These are phyloP conservation scores for Trypoxylon attenuatum DNA, from an alignment of 2,888 invertebrate genomes.

Conservation along the genomic window DNA sequence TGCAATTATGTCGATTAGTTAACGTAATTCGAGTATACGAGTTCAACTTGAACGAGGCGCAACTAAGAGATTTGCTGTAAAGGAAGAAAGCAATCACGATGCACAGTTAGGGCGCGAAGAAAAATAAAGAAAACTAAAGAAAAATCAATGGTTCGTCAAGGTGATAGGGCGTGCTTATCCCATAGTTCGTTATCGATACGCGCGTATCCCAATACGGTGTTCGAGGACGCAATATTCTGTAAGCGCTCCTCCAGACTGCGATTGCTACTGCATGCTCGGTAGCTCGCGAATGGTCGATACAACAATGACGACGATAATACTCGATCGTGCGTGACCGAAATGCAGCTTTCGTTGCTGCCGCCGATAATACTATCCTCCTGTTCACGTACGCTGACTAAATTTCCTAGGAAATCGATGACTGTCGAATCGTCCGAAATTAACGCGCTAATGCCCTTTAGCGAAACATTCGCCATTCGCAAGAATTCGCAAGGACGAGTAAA, in stretches of 20 bases:
- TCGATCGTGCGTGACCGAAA: constrained; percentile 62
- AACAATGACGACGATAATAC: constrained; percentile 60
- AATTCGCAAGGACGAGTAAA: no score
- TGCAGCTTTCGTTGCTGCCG: constrained; percentile 42
- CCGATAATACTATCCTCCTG: constrained; percentile 39
- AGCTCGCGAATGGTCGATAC: constrained; percentile 52
- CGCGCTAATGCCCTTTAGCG: constrained; percentile 7
- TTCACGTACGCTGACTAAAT: constrained; percentile 34
- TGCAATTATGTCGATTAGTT: no score
- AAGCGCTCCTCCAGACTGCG: constrained; percentile 52
- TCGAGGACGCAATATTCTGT: constrained; percentile 45
- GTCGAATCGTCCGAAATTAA: constrained; percentile 25
- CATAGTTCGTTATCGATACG: constrained; percentile 44
- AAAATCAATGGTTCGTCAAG: background rate
- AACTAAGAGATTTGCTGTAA: no score
- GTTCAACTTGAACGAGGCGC: background rate
- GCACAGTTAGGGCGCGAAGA: no score
- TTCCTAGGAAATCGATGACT: constrained; percentile 29
- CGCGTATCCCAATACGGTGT: constrained; percentile 38
- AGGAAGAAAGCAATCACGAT: no score
- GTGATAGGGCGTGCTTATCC: constrained; percentile 25
- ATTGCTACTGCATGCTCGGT: constrained; percentile 50
- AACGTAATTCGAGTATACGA: no score
- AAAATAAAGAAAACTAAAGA: background rate
- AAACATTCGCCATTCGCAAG: background rate